Conservation (phyloP, 1,140 invertebrate genomes). For the Drosophila mojavensis region DNA sequence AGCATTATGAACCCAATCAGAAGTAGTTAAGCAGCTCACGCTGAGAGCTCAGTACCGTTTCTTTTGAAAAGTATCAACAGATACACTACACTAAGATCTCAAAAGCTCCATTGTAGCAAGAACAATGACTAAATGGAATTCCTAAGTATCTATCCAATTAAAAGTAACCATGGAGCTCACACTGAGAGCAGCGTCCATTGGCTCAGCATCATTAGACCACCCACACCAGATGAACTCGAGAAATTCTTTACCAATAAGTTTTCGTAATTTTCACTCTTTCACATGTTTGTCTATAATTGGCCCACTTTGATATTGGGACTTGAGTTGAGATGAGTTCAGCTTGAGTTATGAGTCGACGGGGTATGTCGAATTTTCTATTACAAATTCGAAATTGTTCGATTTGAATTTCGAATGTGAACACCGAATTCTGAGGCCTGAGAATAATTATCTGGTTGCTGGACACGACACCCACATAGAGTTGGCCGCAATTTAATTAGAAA, state of each 20-base stretch:
- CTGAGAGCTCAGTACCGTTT: no score
- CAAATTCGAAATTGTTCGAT: not conserved
- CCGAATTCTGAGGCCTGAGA: conserved; percentile 38
- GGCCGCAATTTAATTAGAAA: conserved; percentile 60
- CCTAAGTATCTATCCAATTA: not conserved
- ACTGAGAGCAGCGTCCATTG: not conserved
- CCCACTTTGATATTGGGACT: conserved; percentile 22
- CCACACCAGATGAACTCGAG: conserved; percentile 19
- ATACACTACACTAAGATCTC: no score
- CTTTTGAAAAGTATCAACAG: no score
- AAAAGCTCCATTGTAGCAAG: no score
- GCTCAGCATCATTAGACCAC: conserved; percentile 27
- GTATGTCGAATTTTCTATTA: conserved; percentile 34
- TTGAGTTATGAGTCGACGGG: conserved; percentile 41
- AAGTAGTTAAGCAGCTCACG: no score
- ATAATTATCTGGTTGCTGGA: conserved; percentile 35
- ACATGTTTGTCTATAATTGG: conserved; percentile 30
- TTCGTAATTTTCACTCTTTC: conserved; percentile 19
- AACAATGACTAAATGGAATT: not conserved
- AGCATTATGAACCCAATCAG: no score
- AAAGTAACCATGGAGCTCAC: not conserved
- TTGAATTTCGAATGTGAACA: conserved; percentile 5
- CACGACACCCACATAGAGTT: conserved; percentile 43
- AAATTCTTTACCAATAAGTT: conserved; percentile 6
- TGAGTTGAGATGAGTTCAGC: not conserved